A percentile compares a stretch with the other conserved stretches of the same genome.
Evolutionary conservation across 2,888 invertebrate genomes (phyloP).

Genomic region (Beris morrisii): DNA sequence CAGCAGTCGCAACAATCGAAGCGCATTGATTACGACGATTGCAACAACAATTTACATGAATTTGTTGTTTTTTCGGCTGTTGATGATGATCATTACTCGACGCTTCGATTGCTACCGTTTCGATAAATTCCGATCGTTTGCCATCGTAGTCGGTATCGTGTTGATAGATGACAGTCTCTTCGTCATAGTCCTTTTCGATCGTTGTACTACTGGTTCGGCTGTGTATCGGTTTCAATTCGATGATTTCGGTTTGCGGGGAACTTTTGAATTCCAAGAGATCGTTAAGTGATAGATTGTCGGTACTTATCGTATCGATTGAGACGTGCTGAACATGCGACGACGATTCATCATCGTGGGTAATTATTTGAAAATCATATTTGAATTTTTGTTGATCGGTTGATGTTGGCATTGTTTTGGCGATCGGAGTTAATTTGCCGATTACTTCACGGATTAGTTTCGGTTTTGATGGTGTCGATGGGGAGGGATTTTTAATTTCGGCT

Average conservation of each 20-base stretch:
- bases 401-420: background rate
- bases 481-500: no score
- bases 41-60: no score
- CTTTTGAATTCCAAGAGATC: constrained; percentile 52
- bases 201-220: constrained; percentile 1
- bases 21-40: no score
- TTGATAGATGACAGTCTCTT: no score
- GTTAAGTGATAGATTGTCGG: constrained; percentile 52
- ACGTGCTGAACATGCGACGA: constrained; percentile 44
- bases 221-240: background rate
- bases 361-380: constrained; percentile 21
- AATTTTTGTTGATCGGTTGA: background rate
- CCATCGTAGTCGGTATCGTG: no score
- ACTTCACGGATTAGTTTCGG: background rate
- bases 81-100: constrained; percentile 1
- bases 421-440: background rate
- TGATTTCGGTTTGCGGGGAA: background rate
- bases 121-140: no score
- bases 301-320: constrained; percentile 47
- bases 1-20: no score
- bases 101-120: no score
- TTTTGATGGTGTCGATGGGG: background rate
- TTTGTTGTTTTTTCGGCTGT: background rate
- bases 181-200: no score
- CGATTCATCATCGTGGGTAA: constrained; percentile 34